A percentile compares a stretch with the other conserved stretches of the same genome.
These are phyloP conservation scores for Entomyzon cyanotis DNA, from an alignment of 2,113 vertebrate species.

Conservation along the genomic window DNA sequence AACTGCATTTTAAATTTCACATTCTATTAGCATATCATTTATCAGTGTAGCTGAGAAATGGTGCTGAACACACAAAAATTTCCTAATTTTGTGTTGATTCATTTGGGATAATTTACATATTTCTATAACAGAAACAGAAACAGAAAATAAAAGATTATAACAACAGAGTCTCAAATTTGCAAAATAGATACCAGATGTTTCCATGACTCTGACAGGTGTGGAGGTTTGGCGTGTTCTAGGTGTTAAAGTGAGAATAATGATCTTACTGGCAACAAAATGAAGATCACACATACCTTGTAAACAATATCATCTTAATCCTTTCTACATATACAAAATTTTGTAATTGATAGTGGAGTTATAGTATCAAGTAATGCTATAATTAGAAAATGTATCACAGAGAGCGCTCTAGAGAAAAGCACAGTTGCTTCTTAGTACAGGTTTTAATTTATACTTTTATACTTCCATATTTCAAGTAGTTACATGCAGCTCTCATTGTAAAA, in stretches of 20 bases:
- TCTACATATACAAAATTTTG: background rate
- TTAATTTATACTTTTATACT: background rate
- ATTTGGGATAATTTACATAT: background rate
- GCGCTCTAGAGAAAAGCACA: background rate
- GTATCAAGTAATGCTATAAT: background rate
- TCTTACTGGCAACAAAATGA: background rate
- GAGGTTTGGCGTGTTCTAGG: background rate
- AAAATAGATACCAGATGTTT: conserved; percentile 16
- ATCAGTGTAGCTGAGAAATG: background rate
- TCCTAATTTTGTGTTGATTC: background rate
- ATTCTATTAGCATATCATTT: background rate
- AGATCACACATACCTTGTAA: background rate
- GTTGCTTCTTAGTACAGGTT: background rate
- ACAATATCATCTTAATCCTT: background rate
- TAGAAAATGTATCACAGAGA: background rate
- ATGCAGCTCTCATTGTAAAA: background rate
- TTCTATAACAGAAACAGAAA: background rate
- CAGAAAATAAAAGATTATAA: background rate
- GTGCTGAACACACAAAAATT: background rate
- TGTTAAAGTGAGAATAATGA: background rate
- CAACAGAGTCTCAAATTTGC: background rate
- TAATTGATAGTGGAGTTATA: background rate
- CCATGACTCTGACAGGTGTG: background rate
- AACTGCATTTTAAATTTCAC: background rate
- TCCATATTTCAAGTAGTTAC: background rate